phyloP scores from a whole-genome alignment of 2,113 vertebrate species.

The Mormyrus lacerda region DNA sequence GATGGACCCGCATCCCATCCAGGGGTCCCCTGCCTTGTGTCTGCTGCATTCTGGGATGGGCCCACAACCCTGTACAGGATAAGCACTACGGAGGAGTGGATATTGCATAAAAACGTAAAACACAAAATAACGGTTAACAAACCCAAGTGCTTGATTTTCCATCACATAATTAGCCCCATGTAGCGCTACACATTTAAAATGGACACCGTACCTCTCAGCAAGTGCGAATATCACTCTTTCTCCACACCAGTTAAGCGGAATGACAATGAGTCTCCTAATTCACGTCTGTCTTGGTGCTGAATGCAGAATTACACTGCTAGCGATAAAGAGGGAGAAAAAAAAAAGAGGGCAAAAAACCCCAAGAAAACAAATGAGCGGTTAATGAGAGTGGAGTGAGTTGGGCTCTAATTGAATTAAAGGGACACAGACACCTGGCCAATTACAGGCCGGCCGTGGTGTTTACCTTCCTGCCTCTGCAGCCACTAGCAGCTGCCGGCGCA shows the following conservation, averaged over 20 bases:
- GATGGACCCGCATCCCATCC: not conserved
- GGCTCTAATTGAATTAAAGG: constrained; percentile 98
- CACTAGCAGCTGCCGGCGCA: constrained; percentile 74
- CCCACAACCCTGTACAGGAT: not conserved
- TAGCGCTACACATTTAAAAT: not conserved
- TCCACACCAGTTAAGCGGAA: constrained; percentile 55
- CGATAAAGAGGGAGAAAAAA: constrained; percentile 51
- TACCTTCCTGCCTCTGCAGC: constrained; percentile 65
- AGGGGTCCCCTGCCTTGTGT: not conserved
- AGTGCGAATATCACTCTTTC: not conserved
- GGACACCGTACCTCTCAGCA: not conserved
- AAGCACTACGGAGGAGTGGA: not conserved
- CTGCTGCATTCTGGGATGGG: not conserved
- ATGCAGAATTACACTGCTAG: constrained; percentile 71
- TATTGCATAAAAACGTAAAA: not conserved
- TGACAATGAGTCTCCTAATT: constrained; percentile 58
- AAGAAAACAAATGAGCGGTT: constrained; percentile 79
- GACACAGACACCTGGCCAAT: constrained; percentile 79
- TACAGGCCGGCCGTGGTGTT: constrained; percentile 79
- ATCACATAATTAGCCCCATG: not conserved
- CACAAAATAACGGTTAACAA: not conserved
- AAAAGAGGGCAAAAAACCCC: constrained; percentile 37
- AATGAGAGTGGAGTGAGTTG: constrained; percentile 80
- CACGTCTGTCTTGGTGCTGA: constrained; percentile 58
- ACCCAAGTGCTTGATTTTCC: not conserved